Evolutionary conservation across 1,140 invertebrate genomes (phyloP), one percentile per base, ranked within the genome.

Genomic region (Acromyrmex charruanus): DNA sequence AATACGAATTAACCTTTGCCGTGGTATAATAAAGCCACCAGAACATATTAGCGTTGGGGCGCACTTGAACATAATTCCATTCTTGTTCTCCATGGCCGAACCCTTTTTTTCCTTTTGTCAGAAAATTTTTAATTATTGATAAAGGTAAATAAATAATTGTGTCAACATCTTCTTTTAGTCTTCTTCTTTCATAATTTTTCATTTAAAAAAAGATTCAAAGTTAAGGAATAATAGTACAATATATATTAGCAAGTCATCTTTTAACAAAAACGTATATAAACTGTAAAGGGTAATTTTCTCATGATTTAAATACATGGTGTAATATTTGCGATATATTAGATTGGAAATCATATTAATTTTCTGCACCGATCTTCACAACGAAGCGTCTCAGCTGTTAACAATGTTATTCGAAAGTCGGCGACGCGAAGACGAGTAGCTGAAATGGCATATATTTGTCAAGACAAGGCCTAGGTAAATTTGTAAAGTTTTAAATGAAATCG

Each of bases 11-110:
- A 96, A 93, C 95, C 92, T 75, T 94, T 75, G 96, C 96, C 0
- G 96, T 97, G 2, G 97, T 97, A 89, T 97, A 97, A 92, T 97
- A 98, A 3, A 98, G 92, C 97, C 98, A 98, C 96, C 97, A 98
- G 93, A 98, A 98, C 96, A 98, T 98, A 63, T 98, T 96, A 1
- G 98, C 97, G 0, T 96, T 96, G 6, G 96, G 94, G 7, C 97
- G 96, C 0, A 98, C 97, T 31, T 95, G 96, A 0, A 96, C 96
- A 90, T 96, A 97, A 53, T 96, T 97, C 96, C 97, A 97, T 87
- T 97, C 97, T 94, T 97, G 96, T 63, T 96, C 96, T 0, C 96
- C 96, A 3, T 95, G 93, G n/a, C 96, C 96, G 77, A 96, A 96
- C 18, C 96, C 96, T 90, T 80, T 58, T 79, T 65, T 93, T 39